Evolutionary conservation across 2,888 invertebrate genomes (phyloP).

Genomic region (Leptinotarsa haldemani): DNA sequence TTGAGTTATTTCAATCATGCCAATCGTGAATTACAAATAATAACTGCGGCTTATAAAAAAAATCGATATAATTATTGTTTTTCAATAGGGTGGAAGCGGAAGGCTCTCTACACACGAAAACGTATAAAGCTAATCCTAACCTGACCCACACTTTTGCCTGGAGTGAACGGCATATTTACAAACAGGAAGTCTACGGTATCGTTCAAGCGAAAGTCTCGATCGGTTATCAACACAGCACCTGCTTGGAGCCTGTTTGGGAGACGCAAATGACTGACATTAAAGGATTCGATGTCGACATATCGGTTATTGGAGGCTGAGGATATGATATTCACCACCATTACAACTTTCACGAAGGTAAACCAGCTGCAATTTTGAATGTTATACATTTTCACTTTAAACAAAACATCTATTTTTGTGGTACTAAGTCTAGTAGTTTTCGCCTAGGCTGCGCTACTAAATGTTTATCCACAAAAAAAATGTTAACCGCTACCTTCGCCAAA

Average conservation of each 20-base stretch:
- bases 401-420: background rate
- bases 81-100: constrained; percentile 73
- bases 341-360: constrained; percentile 90
- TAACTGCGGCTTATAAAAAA: no score
- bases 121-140: constrained; percentile 96
- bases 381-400: background rate
- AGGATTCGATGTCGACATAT: constrained; percentile 94
- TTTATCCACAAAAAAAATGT: no score
- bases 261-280: constrained; percentile 93
- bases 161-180: constrained; percentile 98
- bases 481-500: no score
- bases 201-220: constrained; percentile 86
- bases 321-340: constrained; percentile 98
- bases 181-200: constrained; percentile 92
- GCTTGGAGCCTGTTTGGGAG: constrained; percentile 92
- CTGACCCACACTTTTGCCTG: constrained; percentile 96
- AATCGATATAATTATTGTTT: no score
- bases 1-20: no score
- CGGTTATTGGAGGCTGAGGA: constrained; percentile 98
- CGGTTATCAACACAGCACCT: constrained; percentile 93
- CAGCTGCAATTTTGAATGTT: no score
- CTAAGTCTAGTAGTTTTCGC: no score
- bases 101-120: constrained; percentile 90
- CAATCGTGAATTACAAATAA: no score
- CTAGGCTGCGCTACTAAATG: no score